Evolutionary conservation across 2,113 vertebrate genomes (phyloP), one percentile per base, ranked within the genome.

Genomic region (Symphodus melops): DNA sequence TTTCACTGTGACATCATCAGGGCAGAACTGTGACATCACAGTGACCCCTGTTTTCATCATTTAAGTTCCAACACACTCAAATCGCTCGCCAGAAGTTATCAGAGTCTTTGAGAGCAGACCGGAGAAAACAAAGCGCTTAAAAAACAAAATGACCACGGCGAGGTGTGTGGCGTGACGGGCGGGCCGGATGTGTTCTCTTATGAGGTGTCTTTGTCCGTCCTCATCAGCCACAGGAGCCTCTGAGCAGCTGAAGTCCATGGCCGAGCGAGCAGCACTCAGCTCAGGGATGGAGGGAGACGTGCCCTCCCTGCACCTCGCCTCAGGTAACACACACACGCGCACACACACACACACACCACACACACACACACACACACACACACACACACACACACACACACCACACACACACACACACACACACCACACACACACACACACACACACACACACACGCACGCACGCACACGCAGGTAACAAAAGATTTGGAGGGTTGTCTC

Each of bases 161-260:
- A n/a, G n/a, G n/a, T n/a, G n/a, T n/a, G n/a, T n/a, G n/a, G n/a
- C n/a, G n/a, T n/a, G 4, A 44, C 28, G 28, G 28, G 0, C 4
- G 28, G 28, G 28, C 28, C 28, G 28, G 46, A 46, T 68, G 19
- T 60, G 65, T 77, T 82, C 75, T 46, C 79, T 71, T 44, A 83
- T 85, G 79, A 75, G 53, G 53, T 70, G 60, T 82, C 59, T 42
- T 36, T 73, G 78, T 89, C 49, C 73, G 68, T 81, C 70, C 55
- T 23, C 72, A 16, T 79, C 86, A 96, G 95, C 92, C 94, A 49
- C 95, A 94, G 2, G 96, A 97, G 89, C 93, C 93, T 78, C 91
- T 95, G 72, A 96, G 95, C 91, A 95, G 95, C 46, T 97, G 58
- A 97, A 97, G 89, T 96, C 95, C 58, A 97, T 97, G 95, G 96